phyloP scores from a whole-genome alignment of 2,113 vertebrate genomes.

The Daubentonia madagascariensis region DNA sequence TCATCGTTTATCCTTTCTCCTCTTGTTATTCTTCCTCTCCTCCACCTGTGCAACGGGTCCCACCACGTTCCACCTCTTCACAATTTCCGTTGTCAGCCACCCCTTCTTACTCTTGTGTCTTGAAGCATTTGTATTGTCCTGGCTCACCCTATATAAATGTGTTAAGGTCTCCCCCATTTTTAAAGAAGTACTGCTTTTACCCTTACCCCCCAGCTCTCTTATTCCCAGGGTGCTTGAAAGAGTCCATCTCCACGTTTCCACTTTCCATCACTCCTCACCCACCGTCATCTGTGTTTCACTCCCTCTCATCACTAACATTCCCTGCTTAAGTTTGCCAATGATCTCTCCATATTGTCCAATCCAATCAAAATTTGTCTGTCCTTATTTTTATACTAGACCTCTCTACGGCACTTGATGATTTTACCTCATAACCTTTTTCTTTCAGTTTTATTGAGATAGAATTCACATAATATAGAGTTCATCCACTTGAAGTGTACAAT shows the following conservation, averaged over 20 bases:
- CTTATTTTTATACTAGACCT: not conserved
- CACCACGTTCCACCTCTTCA: not conserved
- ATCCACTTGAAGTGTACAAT: not conserved
- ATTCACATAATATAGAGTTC: not conserved
- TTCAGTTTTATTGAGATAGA: not conserved
- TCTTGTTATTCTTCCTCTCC: fast-evolving
- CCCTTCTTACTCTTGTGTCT: not conserved
- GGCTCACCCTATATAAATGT: not conserved
- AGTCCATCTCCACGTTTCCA: not conserved
- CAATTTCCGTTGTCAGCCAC: not conserved
- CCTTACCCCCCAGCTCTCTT: not conserved
- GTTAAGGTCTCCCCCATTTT: not conserved
- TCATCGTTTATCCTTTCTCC: too few species aligned
- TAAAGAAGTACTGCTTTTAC: not conserved
- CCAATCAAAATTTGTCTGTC: not conserved
- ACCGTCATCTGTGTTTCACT: not conserved
- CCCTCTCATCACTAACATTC: not conserved
- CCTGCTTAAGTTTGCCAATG: not conserved
- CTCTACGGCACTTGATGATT: not conserved
- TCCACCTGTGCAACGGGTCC: not conserved
- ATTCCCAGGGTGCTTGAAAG: not conserved
- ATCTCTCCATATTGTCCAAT: not conserved
- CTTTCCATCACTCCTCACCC: not conserved
- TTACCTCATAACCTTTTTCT: not conserved
- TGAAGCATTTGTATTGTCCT: not conserved